Conservation (phyloP, 2,113 vertebrate species). For the Thalassoma bifasciatum region DNA sequence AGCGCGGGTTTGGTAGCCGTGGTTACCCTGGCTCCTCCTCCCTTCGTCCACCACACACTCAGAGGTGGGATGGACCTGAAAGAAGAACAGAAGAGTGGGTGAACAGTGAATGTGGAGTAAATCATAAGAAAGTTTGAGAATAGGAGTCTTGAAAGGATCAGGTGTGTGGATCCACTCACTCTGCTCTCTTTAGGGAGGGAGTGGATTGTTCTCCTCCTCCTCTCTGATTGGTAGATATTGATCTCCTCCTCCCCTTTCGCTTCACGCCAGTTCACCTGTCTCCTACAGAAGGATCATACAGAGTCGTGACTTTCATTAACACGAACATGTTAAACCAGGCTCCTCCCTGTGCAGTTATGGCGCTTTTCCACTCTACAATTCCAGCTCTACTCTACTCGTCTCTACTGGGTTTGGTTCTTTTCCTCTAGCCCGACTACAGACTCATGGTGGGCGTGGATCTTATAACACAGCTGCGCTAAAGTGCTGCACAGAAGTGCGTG, state of each 20-base stretch:
- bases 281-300: conserved; percentile 79
- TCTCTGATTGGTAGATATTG: conserved; percentile 92
- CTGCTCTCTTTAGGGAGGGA: conserved; percentile 91
- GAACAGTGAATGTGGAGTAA: no score
- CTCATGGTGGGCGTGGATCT: no score
- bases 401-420: no score
- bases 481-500: no score
- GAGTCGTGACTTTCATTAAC: not conserved
- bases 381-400: no score
- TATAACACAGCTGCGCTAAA: no score
- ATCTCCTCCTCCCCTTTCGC: conserved; percentile 98
- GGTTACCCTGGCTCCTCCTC: conserved; percentile 90
- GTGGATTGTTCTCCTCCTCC: conserved; percentile 90
- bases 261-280: conserved; percentile 94
- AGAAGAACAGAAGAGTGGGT: not conserved
- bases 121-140: not conserved
- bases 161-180: conserved; percentile 70
- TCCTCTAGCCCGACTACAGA: no score
- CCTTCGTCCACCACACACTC: conserved; percentile 88
- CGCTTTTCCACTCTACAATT: no score
- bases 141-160: not conserved
- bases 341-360: no score
- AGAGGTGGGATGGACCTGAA: conserved; percentile 86
- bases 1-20: conserved; percentile 93
- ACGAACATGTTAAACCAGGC: not conserved